These are phyloP conservation scores for Pasiphila rectangulata DNA, from an alignment of 2,888 invertebrate genomes.

Conservation along the genomic window DNA sequence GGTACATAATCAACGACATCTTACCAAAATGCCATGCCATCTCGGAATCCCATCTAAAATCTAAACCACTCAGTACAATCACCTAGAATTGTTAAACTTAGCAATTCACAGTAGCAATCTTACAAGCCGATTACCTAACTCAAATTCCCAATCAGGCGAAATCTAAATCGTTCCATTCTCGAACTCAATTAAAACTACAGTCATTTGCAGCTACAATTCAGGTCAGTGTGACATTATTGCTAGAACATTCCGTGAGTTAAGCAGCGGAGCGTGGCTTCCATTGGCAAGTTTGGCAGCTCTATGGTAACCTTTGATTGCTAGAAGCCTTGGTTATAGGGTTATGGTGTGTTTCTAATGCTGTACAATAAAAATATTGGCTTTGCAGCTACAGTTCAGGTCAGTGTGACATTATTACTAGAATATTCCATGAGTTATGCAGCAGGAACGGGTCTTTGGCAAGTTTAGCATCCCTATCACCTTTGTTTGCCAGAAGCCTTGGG, in stretches of 20 bases:
- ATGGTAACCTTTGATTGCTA: too few species aligned
- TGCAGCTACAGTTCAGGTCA: constrained; percentile 31
- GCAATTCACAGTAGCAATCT: constrained; percentile 31
- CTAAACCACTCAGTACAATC: not conserved
- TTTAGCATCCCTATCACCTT: too few species aligned
- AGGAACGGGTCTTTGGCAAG: too few species aligned
- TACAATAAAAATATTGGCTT: too few species aligned
- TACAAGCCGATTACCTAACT: constrained; percentile 38
- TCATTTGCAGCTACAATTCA: constrained; percentile 43
- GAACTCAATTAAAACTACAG: constrained; percentile 66
- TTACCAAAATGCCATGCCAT: too few species aligned
- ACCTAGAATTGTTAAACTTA: constrained; percentile 14
- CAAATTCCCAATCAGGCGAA: constrained; percentile 48
- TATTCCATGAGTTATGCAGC: not conserved
- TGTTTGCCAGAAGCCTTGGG: too few species aligned
- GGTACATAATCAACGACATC: too few species aligned
- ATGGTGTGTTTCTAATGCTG: too few species aligned
- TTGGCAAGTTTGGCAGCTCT: too few species aligned
- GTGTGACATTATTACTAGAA: not conserved
- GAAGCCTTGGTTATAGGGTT: too few species aligned
- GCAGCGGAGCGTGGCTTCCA: too few species aligned
- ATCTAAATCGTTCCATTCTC: constrained; percentile 37
- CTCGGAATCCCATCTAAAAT: not conserved
- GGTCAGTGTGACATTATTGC: not conserved
- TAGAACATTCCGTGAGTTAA: not conserved